Conservation (phyloP, 2,113 vertebrate genomes). For the Peromyscus leucopus region DNA sequence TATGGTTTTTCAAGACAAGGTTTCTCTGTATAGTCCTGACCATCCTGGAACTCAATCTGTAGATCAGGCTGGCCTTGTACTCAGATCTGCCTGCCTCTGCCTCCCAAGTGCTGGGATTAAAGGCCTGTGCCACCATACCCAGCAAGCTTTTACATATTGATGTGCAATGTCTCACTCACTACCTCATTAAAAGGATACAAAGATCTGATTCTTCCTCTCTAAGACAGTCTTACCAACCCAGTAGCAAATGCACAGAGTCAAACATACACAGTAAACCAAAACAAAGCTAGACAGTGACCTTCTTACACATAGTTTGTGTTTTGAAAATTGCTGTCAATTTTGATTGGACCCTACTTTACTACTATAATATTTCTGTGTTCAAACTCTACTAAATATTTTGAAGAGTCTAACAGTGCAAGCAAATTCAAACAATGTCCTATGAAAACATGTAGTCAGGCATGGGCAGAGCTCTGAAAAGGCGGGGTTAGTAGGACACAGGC, state of each 20-base stretch:
- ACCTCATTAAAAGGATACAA: conserved; percentile 14
- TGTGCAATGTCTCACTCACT: not conserved
- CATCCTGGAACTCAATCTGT: no score
- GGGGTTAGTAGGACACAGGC: not conserved
- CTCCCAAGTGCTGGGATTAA: no score
- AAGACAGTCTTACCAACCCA: not conserved
- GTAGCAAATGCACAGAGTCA: not conserved
- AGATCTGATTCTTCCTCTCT: not conserved
- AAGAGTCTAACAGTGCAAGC: not conserved
- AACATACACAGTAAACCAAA: conserved; percentile 28
- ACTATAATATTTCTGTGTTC: not conserved
- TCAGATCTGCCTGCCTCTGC: no score
- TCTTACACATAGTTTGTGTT: conserved; percentile 6
- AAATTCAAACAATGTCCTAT: not conserved
- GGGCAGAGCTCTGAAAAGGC: not conserved
- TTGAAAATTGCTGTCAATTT: conserved; percentile 17
- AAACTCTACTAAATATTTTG: conserved; percentile 26
- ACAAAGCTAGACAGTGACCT: not conserved
- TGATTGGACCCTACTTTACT: not conserved
- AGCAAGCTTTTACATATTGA: not conserved
- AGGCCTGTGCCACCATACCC: no score
- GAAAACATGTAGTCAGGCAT: not conserved
- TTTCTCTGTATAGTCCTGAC: no score
- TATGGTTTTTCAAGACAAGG: not conserved
- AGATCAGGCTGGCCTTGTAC: no score